phyloP scores from a whole-genome alignment of 1,140 invertebrate genomes.

The Babylonia areolata region DNA sequence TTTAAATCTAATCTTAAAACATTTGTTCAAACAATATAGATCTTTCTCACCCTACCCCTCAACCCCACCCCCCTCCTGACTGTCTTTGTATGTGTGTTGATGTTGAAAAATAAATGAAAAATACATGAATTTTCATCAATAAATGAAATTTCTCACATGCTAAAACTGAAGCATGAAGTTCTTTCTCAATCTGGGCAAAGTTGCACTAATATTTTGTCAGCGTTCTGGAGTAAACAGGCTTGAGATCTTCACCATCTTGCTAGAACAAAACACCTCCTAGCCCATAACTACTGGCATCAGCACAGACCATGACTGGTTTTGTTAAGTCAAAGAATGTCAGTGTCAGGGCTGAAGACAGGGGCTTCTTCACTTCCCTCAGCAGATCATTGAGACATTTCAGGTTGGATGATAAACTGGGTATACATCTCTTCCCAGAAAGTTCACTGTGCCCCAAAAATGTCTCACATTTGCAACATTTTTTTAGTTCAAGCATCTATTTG shows the following conservation, averaged over 20 bases:
- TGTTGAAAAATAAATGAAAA: too few species aligned
- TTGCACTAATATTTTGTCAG: slow-evolving; percentile 71
- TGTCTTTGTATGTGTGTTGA: too few species aligned
- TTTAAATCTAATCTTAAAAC: too few species aligned
- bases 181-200: slow-evolving; percentile 78
- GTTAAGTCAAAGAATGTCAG: not conserved
- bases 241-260: not conserved
- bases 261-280: slow-evolving; percentile 50
- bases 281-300: slow-evolving; percentile 45
- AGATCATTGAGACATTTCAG: slow-evolving; percentile 45
- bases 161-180: slow-evolving; percentile 77
- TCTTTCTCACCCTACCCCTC: not conserved
- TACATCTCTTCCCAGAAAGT: slow-evolving; percentile 39
- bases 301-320: not conserved
- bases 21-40: too few species aligned
- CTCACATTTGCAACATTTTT: slow-evolving; percentile 41
- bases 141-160: slow-evolving; percentile 51
- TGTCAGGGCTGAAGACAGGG: not conserved
- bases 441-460: slow-evolving; percentile 31
- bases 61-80: not conserved
- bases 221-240: slow-evolving; percentile 49
- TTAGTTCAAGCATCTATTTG: slow-evolving; percentile 59
- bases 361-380: slow-evolving; percentile 36
- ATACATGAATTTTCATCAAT: too few species aligned
- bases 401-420: slow-evolving; percentile 38